These are phyloP conservation scores for Spodoptera littoralis DNA, from an alignment of 2,888 invertebrate species.

Conservation along the genomic window DNA sequence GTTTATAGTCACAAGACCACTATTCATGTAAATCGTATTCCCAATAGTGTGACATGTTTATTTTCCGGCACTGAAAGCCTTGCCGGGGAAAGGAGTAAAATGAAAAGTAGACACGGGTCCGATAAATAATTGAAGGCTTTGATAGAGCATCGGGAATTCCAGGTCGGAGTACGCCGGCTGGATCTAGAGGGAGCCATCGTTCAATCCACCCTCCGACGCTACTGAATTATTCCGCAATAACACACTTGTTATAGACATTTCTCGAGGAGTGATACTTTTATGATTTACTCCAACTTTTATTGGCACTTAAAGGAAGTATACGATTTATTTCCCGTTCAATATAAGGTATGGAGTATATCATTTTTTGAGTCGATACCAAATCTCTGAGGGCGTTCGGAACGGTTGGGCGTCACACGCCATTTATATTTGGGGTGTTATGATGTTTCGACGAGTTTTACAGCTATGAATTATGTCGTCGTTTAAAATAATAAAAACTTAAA, in stretches of 20 bases:
- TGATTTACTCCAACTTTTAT: constrained; percentile 89
- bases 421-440: constrained; percentile 67
- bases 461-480: constrained; percentile 52
- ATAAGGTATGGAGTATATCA: constrained; percentile 86
- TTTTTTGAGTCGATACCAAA: constrained; percentile 81
- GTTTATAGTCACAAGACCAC: constrained; percentile 74
- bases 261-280: constrained; percentile 88
- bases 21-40: constrained; percentile 78
- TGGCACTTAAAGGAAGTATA: constrained; percentile 89
- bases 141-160: constrained; percentile 86
- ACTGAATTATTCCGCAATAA: constrained; percentile 89
- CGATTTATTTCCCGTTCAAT: constrained; percentile 88
- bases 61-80: constrained; percentile 78
- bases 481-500: constrained; percentile 53
- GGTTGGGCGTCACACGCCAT: constrained; percentile 79
- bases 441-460: constrained; percentile 58
- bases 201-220: constrained; percentile 77
- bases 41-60: constrained; percentile 83
- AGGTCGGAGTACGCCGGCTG: constrained; percentile 74
- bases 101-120: constrained; percentile 88
- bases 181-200: constrained; percentile 86
- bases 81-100: constrained; percentile 84
- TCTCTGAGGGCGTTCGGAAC: constrained; percentile 74
- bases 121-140: constrained; percentile 89
- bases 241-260: constrained; percentile 89